Evolutionary conservation across 2,888 invertebrate genomes (phyloP), one percentile per base, ranked within the genome.

Genomic region (Leptopilina myrica): DNA sequence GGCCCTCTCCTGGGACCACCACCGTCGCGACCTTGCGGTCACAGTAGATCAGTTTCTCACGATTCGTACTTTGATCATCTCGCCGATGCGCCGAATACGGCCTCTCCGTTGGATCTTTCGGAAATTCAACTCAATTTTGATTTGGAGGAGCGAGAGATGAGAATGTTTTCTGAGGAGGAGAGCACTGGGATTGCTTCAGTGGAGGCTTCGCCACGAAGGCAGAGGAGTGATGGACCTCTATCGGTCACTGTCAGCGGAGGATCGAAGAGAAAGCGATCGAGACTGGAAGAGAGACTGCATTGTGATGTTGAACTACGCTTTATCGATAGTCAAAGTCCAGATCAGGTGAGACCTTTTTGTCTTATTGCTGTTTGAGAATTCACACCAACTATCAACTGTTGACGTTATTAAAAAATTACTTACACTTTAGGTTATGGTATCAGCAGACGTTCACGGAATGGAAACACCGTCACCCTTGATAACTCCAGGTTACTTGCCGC

Each of bases 51-150:
- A 0, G 96, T 97, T 0, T 97, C 97, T 0, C 98, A 98, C 92
- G 98, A 98, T 91, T 98, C 98, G 0, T 98, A 98, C 92, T 98
- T 98, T 92, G 97, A 98, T 87, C 93, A 95, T 93, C 86, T 94
- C 93, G 93, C 95, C 92, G 93, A 95, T 92, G 93, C 88, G 86
- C 93, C 82, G 85, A 93, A 87, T 89, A 92, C 86, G 85, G 92
- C 81, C 79, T 93, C 92, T 66, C 91, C 92, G 15, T 91, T 95
- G 43, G 97, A 97, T 92, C 93, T 97, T 76, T 96, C 96, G n/a
- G 97, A 96, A 89, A 95, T 97, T 92, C 94, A 96, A 43, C 92
- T 97, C 59, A 96, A 97, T 76, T 96, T 97, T 85, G 96, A 97
- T 82, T 94, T 97, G 69, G 97, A 97, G 87, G 97, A 97, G 90